These are phyloP conservation scores for Erynnis tages DNA, from an alignment of 2,888 invertebrate species.

Conservation along the genomic window DNA sequence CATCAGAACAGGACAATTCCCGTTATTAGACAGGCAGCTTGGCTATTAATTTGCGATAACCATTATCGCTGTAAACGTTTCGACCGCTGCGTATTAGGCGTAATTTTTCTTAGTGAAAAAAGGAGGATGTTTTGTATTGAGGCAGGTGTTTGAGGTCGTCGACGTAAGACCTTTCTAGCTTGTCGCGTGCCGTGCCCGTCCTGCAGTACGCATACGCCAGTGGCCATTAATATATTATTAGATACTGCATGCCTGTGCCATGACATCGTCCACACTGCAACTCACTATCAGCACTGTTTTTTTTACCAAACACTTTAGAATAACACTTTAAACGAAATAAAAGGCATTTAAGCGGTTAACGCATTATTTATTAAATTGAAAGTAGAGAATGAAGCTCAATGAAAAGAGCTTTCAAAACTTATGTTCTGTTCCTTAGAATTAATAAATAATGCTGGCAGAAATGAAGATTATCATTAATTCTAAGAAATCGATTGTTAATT, in stretches of 20 bases:
- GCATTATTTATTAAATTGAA: no score
- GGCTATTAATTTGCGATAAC: constrained; percentile 13
- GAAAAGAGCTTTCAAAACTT: no score
- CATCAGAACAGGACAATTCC: constrained; percentile 19
- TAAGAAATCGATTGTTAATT: no score
- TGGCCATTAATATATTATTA: constrained; percentile 23
- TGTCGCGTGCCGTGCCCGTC: constrained; percentile 63
- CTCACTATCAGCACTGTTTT: constrained; percentile 49
- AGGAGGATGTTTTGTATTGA: constrained; percentile 2
- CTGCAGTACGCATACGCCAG: constrained; percentile 45
- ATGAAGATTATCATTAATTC: no score
- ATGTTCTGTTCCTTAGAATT: no score
- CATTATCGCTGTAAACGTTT: background rate
- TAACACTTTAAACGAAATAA: constrained; percentile 27
- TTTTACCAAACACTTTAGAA: constrained; percentile 41
- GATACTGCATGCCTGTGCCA: constrained; percentile 32
- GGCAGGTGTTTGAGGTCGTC: constrained; percentile 69
- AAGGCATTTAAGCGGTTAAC: background rate
- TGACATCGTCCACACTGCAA: constrained; percentile 36
- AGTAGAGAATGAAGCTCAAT: no score
- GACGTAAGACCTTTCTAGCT: constrained; percentile 72
- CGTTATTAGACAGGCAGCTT: constrained; percentile 16
- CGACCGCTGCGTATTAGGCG: constrained; percentile 9
- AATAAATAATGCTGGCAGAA: no score
- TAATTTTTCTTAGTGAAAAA: constrained; percentile 21